phyloP scores from a whole-genome alignment of 2,797 vertebrate species.

The Chaenodraco wilsoni region DNA sequence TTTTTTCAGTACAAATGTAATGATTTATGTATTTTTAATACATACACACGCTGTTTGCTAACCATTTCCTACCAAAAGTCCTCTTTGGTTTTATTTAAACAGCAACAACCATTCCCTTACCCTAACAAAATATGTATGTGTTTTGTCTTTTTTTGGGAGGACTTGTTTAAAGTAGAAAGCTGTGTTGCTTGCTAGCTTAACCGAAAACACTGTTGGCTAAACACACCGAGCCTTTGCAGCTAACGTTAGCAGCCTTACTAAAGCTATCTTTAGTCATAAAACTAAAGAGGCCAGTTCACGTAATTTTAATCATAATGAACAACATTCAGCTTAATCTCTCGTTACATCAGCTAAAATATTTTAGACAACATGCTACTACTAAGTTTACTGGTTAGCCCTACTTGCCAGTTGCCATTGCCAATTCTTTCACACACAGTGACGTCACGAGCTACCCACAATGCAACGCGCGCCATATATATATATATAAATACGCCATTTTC shows the following conservation, averaged over 20 bases:
- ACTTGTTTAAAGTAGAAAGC: not conserved
- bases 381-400: not conserved
- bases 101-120: not conserved
- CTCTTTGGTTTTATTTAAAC: not conserved
- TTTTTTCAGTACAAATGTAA: not conserved
- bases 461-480: too few relatives aligned
- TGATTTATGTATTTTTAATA: not conserved
- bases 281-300: not conserved
- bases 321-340: not conserved
- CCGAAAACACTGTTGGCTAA: not conserved
- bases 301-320: not conserved
- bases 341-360: not conserved
- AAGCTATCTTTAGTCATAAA: not conserved
- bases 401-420: not conserved
- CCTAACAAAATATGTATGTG: too few relatives aligned
- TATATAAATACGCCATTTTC: too few relatives aligned
- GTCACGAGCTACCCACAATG: too few relatives aligned
- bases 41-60: not conserved
- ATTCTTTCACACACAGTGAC: too few relatives aligned
- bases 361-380: not conserved
- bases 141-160: too few relatives aligned
- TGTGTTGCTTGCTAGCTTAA: not conserved
- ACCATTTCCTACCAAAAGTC: too few relatives aligned
- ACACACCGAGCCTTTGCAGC: not conserved
- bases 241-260: not conserved